Conservation (phyloP, 2,797 vertebrate species). For the Bradypus variegatus region DNA sequence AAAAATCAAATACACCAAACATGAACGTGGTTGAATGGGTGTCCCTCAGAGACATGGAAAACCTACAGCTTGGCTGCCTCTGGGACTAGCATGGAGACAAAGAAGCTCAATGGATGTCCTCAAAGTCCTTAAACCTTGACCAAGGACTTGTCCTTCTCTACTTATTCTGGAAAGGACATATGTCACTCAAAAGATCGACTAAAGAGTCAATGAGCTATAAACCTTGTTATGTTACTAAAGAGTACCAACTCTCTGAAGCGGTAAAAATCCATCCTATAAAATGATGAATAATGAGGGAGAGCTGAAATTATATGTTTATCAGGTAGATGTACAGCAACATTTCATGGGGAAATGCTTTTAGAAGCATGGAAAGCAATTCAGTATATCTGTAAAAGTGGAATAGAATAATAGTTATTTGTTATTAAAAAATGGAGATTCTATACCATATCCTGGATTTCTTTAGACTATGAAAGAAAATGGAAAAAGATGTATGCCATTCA, state of each 20-base stretch:
- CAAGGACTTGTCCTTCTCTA: background rate
- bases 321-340: background rate
- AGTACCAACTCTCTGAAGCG: background rate
- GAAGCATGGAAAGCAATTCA: background rate
- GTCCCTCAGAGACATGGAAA: background rate
- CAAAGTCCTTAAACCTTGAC: background rate
- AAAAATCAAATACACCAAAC: background rate
- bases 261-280: background rate
- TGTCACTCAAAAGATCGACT: background rate
- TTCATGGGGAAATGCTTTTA: background rate
- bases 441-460: background rate
- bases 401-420: background rate
- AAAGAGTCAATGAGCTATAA: background rate
- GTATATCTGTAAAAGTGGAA: background rate
- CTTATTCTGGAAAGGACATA: background rate
- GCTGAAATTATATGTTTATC: background rate
- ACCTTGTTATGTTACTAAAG: background rate
- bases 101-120: background rate
- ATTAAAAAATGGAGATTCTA: background rate
- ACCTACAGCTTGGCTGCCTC: background rate
- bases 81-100: background rate
- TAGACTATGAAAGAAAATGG: background rate
- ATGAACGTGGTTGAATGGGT: background rate
- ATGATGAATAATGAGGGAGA: background rate
- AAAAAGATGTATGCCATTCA: background rate